Percentiles rank a stretch among this genome's conserved stretches.
phyloP scores from a whole-genome alignment of 2,113 vertebrate genomes.

The Saguinus imperator region DNA sequence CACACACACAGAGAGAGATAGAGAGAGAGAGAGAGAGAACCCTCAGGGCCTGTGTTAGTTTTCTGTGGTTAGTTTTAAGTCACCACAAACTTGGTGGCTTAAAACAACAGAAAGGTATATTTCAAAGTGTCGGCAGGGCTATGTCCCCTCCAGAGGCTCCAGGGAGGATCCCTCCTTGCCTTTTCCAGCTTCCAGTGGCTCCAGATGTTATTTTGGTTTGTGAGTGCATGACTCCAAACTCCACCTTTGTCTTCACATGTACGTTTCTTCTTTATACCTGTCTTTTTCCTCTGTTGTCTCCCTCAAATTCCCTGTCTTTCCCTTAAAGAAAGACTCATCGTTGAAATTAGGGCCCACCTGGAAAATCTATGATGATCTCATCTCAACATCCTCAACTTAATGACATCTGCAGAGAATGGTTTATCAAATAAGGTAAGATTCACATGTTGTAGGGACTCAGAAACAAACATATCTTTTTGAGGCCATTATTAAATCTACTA shows the following conservation, averaged over 20 bases:
- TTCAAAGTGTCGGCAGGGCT: background rate
- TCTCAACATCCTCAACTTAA: background rate
- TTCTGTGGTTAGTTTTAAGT: background rate
- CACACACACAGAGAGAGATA: background rate
- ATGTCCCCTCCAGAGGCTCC: background rate
- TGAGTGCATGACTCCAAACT: background rate
- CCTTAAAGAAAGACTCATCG: background rate
- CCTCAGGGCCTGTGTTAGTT: background rate
- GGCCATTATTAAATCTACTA: background rate
- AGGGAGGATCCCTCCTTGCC: background rate
- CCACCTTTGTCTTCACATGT: background rate
- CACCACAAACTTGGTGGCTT: background rate
- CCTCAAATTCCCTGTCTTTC: background rate
- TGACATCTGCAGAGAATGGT: background rate
- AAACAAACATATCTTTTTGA: background rate
- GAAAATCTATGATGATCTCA: background rate
- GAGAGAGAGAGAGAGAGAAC: too few relatives aligned
- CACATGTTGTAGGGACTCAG: background rate
- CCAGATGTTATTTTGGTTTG: too few relatives aligned
- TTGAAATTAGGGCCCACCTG: background rate
- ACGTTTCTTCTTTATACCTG: background rate
- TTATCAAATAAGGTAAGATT: background rate
- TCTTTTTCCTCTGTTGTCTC: background rate
- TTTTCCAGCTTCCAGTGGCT: background rate
- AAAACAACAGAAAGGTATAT: background rate